phyloP scores from a whole-genome alignment of 2,888 invertebrate species.

The Homarus gammarus region DNA sequence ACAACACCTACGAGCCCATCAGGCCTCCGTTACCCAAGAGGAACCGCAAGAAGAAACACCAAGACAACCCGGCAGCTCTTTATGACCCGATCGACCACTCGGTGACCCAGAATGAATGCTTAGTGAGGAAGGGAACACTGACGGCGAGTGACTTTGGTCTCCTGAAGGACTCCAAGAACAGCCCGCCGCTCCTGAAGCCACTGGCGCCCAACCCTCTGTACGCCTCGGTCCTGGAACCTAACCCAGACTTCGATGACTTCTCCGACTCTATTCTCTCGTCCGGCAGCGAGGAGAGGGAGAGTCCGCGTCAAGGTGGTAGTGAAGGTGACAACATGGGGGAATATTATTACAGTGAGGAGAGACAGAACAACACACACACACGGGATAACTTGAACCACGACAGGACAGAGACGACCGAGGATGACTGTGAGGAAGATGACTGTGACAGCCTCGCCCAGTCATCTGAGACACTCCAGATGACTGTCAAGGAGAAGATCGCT shows the following conservation, averaged over 20 bases:
- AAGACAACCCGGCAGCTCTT: neutral
- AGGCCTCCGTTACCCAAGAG: slow-evolving; percentile 50
- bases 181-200: slow-evolving; percentile 35
- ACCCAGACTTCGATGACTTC: slow-evolving; percentile 22
- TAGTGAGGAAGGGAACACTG: slow-evolving; percentile 30
- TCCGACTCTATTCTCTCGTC: slow-evolving; percentile 24
- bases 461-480: neutral
- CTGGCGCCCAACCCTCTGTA: slow-evolving; percentile 39
- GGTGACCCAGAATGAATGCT: neutral
- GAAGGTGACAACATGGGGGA: neutral
- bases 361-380: neutral
- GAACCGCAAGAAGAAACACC: slow-evolving; percentile 2
- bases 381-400: neutral
- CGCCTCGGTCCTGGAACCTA: slow-evolving; percentile 28
- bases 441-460: neutral
- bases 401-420: too few relatives aligned
- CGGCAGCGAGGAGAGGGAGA: slow-evolving; percentile 20
- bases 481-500: neutral
- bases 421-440: too few relatives aligned
- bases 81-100: neutral
- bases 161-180: slow-evolving; percentile 28
- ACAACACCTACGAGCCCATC: slow-evolving; percentile 40
- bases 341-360: neutral
- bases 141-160: slow-evolving; percentile 54
- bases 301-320: neutral